Evolutionary conservation across 2,797 vertebrate genomes (phyloP).

Genomic region (Hylomyscus alleni): DNA sequence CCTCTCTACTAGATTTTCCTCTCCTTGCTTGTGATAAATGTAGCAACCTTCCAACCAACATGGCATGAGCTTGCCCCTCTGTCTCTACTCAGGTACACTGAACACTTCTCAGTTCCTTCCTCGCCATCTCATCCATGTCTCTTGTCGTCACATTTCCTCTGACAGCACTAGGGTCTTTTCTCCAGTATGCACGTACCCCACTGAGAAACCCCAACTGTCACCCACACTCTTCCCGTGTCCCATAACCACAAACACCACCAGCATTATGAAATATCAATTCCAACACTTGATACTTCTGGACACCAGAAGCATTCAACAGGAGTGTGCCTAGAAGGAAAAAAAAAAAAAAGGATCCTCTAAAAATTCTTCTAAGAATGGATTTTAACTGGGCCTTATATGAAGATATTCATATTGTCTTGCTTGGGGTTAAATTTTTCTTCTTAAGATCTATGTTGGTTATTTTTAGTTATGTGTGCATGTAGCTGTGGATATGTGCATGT

Average conservation of each 20-base stretch:
- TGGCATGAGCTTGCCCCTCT: background rate
- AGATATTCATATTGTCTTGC: constrained; percentile 26
- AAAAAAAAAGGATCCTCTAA: background rate
- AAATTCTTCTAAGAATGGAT: constrained; percentile 28
- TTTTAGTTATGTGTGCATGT: background rate
- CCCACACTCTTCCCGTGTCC: background rate
- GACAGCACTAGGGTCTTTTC: background rate
- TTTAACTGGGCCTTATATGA: background rate
- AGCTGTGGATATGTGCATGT: background rate
- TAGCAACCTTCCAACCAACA: background rate
- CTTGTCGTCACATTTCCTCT: constrained; percentile 10
- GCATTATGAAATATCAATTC: background rate
- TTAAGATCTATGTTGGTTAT: background rate
- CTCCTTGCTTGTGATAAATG: background rate
- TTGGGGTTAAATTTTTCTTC: background rate
- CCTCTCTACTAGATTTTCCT: background rate
- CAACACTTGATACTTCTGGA: background rate
- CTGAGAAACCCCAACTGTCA: background rate
- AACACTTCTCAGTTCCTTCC: background rate
- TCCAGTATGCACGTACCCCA: background rate
- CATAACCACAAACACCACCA: background rate
- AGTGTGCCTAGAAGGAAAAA: background rate
- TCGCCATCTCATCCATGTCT: background rate
- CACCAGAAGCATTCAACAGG: background rate
- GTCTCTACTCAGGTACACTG: background rate